These are phyloP conservation scores for Margaritifera margaritifera DNA, from an alignment of 2,888 invertebrate species.

Conservation along the genomic window DNA sequence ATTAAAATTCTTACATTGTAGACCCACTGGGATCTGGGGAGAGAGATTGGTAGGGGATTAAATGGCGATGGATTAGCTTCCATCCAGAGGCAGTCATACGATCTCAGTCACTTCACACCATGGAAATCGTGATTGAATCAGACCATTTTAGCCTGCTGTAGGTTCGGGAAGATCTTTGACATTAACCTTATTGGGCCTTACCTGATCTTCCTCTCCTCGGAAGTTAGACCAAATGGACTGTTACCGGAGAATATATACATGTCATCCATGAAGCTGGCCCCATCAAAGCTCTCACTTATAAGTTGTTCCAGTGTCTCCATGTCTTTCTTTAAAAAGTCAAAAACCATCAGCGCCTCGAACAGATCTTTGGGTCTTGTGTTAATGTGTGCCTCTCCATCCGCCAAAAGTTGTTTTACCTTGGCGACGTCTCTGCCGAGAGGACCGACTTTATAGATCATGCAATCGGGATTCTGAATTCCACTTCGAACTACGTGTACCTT, in stretches of 20 bases:
- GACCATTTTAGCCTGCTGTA: too few species aligned
- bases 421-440: constrained; percentile 21
- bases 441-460: constrained; percentile 44
- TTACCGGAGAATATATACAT: background rate
- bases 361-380: constrained; percentile 34
- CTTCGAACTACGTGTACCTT: constrained; percentile 37
- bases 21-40: too few species aligned
- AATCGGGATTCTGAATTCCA: constrained; percentile 14
- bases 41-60: too few species aligned
- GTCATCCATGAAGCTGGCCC: constrained; percentile 14
- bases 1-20: too few species aligned
- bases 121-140: too few species aligned
- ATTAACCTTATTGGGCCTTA: too few species aligned
- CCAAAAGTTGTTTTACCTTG: constrained; percentile 12
- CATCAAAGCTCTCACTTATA: constrained; percentile 42
- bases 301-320: constrained; percentile 21
- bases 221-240: too few species aligned
- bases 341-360: constrained; percentile 14
- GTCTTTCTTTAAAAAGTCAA: constrained; percentile 6
- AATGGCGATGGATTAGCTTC: too few species aligned
- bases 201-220: too few species aligned
- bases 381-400: constrained; percentile 30
- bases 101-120: too few species aligned
- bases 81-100: too few species aligned
- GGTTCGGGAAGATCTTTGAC: too few species aligned